A percentile compares a stretch with the other conserved stretches of the same genome.
These are phyloP conservation scores for Schizaphis graminum DNA, from an alignment of 2,888 invertebrate genomes.

Conservation along the genomic window DNA sequence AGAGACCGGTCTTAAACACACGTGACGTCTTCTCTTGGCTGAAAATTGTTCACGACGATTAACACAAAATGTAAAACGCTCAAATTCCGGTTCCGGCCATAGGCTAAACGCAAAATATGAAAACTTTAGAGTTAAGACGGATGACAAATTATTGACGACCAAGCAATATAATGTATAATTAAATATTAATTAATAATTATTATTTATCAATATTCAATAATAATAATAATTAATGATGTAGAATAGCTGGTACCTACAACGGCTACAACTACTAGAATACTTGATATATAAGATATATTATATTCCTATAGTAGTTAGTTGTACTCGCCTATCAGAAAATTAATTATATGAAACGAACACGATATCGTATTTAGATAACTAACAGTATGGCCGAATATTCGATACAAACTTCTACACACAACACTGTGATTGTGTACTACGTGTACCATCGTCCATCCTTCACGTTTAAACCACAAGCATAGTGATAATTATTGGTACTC, in stretches of 20 bases:
- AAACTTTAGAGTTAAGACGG: not conserved
- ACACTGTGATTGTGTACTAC: not conserved
- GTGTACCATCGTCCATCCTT: too few species aligned
- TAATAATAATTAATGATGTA: conserved; percentile 6
- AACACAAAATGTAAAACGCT: conserved; percentile 1
- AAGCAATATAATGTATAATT: not conserved
- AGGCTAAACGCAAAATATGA: not conserved
- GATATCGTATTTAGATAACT: not conserved
- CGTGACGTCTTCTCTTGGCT: not conserved
- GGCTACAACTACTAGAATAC: not conserved
- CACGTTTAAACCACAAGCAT: too few species aligned
- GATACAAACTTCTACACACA: not conserved
- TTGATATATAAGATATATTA: too few species aligned
- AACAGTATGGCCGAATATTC: not conserved
- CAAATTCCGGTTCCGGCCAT: not conserved
- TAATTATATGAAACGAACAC: not conserved
- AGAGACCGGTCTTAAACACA: not conserved
- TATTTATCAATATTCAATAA: not conserved
- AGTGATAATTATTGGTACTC: too few species aligned
- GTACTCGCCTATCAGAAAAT: not conserved
- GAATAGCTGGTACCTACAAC: not conserved
- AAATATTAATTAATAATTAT: not conserved
- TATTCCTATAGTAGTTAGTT: too few species aligned
- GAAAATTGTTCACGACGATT: not conserved
- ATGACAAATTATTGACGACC: not conserved